Evolutionary conservation across 2,113 vertebrate species (phyloP).

Genomic region (Mesocricetus auratus): DNA sequence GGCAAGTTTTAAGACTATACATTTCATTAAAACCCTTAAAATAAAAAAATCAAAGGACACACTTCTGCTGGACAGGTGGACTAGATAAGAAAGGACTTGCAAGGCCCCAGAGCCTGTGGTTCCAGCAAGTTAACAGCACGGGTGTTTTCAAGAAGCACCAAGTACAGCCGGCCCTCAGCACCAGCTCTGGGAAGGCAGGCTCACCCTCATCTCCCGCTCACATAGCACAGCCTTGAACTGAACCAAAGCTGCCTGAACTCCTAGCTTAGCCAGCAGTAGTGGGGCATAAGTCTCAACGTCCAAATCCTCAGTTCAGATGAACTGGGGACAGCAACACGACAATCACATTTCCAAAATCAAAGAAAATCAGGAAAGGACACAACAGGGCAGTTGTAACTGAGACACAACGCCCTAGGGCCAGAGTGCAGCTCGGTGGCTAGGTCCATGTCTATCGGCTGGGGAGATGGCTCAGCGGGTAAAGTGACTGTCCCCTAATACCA

Average conservation of each 20-base stretch:
- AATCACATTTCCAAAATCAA: slow-evolving; percentile 5
- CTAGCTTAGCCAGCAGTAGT: neutral
- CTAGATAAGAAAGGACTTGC: accelerated
- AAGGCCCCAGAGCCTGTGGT: neutral
- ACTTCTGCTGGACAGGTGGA: neutral
- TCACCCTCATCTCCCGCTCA: neutral
- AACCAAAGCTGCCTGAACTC: neutral
- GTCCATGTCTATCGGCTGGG: no score
- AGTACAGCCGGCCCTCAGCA: accelerated
- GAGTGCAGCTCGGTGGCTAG: neutral
- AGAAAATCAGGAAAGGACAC: neutral
- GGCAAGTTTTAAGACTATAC: neutral
- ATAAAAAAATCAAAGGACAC: neutral
- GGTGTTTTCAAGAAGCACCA: neutral
- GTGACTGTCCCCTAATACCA: neutral
- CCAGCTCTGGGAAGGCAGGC: neutral
- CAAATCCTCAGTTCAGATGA: neutral
- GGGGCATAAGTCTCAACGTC: neutral
- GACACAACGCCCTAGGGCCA: neutral
- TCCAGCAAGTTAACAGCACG: neutral
- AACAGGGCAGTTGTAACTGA: slow-evolving; percentile 4
- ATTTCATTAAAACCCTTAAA: neutral
- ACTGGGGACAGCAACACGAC: neutral
- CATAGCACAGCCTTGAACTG: neutral
- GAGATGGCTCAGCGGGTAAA: neutral